These are phyloP conservation scores for Odiellus spinosus DNA, from an alignment of 2,888 invertebrate species.

Conservation along the genomic window DNA sequence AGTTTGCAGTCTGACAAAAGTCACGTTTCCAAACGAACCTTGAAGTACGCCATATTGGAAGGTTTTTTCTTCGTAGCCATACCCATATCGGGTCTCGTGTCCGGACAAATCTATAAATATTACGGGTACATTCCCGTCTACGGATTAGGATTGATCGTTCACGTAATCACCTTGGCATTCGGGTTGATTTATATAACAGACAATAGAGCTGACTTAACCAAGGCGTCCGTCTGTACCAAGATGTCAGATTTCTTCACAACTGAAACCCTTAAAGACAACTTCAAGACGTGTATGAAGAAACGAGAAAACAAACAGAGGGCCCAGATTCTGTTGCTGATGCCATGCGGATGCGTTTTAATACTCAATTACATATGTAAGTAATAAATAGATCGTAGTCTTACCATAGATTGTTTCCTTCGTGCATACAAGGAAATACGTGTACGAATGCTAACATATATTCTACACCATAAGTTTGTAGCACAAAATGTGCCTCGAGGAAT, in stretches of 20 bases:
- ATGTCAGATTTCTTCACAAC: not conserved
- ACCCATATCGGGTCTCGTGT: constrained; percentile 23
- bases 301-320: constrained; percentile 6
- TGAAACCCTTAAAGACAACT: constrained; percentile 2
- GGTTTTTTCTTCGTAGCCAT: constrained; percentile 48
- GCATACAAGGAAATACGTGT: too few species aligned
- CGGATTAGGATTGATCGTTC: not conserved
- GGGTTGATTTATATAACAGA: too few species aligned
- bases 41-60: constrained; percentile 14
- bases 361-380: constrained; percentile 10
- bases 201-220: too few species aligned
- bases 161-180: constrained; percentile 3
- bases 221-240: too few species aligned
- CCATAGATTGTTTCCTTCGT: too few species aligned
- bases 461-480: too few species aligned
- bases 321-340: constrained; percentile 3
- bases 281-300: not conserved
- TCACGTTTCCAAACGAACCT: constrained; percentile 6
- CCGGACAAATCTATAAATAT: constrained; percentile 4
- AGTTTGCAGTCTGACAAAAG: constrained; percentile 9
- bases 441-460: too few species aligned
- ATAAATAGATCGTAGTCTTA: too few species aligned
- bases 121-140: constrained; percentile 4
- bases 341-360: constrained; percentile 7
- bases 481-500: too few species aligned